A percentile compares a stretch with the other conserved stretches of the same genome.
phyloP scores from a whole-genome alignment of 2,888 invertebrate species.

The Aleiodes alternator region DNA sequence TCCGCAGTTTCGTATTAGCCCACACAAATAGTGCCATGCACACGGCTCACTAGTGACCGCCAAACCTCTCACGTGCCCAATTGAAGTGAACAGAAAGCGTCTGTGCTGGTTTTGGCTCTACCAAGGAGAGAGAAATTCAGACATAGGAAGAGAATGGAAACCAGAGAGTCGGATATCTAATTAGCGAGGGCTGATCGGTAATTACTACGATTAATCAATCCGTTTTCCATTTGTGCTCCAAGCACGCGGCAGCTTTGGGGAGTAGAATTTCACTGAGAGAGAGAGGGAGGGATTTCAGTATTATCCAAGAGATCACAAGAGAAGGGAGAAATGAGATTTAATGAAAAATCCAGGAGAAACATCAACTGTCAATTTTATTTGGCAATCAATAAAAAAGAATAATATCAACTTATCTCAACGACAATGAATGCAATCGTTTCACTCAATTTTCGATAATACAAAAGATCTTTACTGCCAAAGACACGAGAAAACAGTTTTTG shows the following conservation, averaged over 20 bases:
- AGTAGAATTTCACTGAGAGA: conserved; percentile 22
- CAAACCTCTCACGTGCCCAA: too few relatives aligned
- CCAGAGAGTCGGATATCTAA: conserved; percentile 74
- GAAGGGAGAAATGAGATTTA: conserved; percentile 44
- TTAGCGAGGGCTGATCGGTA: conserved; percentile 77
- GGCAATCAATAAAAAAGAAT: not conserved
- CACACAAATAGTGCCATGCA: too few relatives aligned
- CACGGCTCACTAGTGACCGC: too few relatives aligned
- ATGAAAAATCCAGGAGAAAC: conserved; percentile 32
- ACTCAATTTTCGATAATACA: not conserved
- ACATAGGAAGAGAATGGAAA: conserved; percentile 64
- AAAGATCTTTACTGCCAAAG: too few relatives aligned
- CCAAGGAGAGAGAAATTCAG: conserved; percentile 63
- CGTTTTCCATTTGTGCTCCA: conserved; percentile 75
- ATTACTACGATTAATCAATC: conserved; percentile 79
- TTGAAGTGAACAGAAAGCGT: conserved; percentile 15
- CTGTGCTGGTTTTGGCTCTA: conserved; percentile 58
- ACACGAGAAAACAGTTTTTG: too few relatives aligned
- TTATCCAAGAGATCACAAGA: conserved; percentile 41
- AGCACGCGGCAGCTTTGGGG: conserved; percentile 51
- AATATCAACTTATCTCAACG: not conserved
- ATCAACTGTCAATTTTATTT: conserved; percentile 19
- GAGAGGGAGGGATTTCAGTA: conserved; percentile 1
- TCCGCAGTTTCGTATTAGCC: too few relatives aligned
- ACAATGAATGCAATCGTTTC: not conserved